Percentiles rank a stretch among this genome's conserved stretches.
These are phyloP conservation scores for Eupsilia transversa DNA, from an alignment of 2,888 invertebrate species.

Conservation along the genomic window DNA sequence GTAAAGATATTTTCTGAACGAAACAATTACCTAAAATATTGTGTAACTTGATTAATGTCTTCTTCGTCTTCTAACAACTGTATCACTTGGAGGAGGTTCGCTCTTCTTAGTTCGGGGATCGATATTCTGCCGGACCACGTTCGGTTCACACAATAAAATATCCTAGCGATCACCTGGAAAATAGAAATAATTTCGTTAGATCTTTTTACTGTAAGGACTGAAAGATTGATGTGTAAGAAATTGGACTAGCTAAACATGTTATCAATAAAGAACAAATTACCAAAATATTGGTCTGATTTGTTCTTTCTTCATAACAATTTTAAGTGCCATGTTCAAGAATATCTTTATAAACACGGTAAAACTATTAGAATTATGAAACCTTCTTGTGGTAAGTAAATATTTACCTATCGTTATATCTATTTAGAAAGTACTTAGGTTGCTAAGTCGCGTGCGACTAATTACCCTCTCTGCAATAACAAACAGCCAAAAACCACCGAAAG, in stretches of 20 bases:
- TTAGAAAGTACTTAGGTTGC: not conserved
- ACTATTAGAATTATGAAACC: not conserved
- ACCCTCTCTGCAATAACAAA: not conserved
- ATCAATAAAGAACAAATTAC: too few relatives aligned
- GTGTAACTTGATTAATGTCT: conserved; percentile 98
- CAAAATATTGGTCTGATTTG: too few relatives aligned
- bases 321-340: not conserved
- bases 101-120: conserved; percentile 96
- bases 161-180: conserved; percentile 97
- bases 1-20: not conserved
- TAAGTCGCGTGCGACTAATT: conserved; percentile 29
- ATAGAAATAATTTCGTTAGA: too few relatives aligned
- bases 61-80: conserved; percentile 97
- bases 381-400: not conserved
- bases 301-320: too few relatives aligned
- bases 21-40: conserved; percentile 91
- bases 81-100: conserved; percentile 96
- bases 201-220: too few relatives aligned
- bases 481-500: conserved; percentile 23
- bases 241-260: too few relatives aligned
- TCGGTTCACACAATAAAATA: conserved; percentile 99
- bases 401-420: conserved; percentile 11
- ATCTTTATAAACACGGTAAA: not conserved
- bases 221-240: too few relatives aligned
- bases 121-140: conserved; percentile 99